phyloP scores from a whole-genome alignment of 1,140 invertebrate species.

The Ptiloglossa arizonensis region DNA sequence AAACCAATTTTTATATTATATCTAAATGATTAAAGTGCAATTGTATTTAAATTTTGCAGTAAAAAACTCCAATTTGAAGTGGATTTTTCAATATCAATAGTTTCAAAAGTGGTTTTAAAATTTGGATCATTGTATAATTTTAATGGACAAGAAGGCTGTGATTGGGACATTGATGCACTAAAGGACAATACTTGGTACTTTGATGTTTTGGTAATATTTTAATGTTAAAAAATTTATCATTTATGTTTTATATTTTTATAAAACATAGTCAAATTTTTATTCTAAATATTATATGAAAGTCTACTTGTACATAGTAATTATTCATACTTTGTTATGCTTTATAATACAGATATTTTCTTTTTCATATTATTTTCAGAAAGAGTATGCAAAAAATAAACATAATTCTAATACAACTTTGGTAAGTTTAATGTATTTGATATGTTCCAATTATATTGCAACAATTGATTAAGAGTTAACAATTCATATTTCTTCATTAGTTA shows the following conservation, averaged over 20 bases:
- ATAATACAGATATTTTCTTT: neutral
- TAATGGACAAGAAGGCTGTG: neutral
- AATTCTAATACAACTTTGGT: constrained; percentile 24
- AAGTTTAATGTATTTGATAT: constrained; percentile 9
- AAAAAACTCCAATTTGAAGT: neutral
- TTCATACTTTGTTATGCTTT: neutral
- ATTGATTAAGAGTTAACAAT: neutral
- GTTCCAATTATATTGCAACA: neutral
- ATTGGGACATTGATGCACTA: too few species aligned
- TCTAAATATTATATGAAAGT: too few species aligned
- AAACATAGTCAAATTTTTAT: too few species aligned
- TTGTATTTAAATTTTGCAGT: constrained; percentile 11
- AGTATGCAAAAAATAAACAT: neutral
- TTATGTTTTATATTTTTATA: neutral
- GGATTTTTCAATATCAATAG: neutral
- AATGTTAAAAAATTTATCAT: neutral
- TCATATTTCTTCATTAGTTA: neutral
- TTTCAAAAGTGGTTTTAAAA: neutral
- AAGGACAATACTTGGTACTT: neutral
- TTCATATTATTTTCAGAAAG: constrained; percentile 10
- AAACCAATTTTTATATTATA: neutral
- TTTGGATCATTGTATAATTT: neutral
- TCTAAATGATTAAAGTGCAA: neutral
- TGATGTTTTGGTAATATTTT: constrained; percentile 33
- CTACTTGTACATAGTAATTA: too few species aligned